Conservation (phyloP, 1,140 invertebrate species). For the Atta colombica region DNA sequence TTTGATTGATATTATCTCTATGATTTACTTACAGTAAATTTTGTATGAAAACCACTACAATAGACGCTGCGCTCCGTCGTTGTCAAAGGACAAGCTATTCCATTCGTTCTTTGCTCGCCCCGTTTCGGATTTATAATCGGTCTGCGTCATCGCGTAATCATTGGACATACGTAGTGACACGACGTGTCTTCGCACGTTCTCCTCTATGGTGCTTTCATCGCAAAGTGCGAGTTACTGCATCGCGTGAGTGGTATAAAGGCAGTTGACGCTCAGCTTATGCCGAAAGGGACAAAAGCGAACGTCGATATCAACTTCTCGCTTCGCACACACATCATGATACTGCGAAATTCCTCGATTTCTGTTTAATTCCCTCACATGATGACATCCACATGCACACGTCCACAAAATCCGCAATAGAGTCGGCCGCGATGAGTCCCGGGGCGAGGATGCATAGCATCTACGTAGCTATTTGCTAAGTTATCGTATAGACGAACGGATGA, state of each 20-base stretch:
- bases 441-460: constrained; percentile 14
- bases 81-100: constrained; percentile 6
- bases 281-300: constrained; percentile 41
- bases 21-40: neutral
- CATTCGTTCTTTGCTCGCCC: neutral
- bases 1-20: neutral
- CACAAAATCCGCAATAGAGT: neutral
- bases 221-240: constrained; percentile 53
- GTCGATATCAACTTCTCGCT: constrained; percentile 20
- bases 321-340: neutral
- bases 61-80: constrained; percentile 4
- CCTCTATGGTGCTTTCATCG: constrained; percentile 55
- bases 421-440: neutral
- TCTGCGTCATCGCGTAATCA: constrained; percentile 42
- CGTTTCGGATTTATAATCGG: constrained; percentile 46
- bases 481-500: neutral
- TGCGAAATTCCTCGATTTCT: constrained; percentile 21
- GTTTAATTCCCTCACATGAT: neutral
- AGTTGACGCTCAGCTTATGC: constrained; percentile 33
- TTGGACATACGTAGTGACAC: constrained; percentile 46
- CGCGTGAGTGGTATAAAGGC: constrained; percentile 47
- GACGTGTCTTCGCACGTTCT: constrained; percentile 43
- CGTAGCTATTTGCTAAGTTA: constrained; percentile 27
- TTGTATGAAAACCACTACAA: neutral
- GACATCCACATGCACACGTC: neutral